phyloP scores from a whole-genome alignment of 2,113 vertebrate genomes.

The Carettochelys insculpta region DNA sequence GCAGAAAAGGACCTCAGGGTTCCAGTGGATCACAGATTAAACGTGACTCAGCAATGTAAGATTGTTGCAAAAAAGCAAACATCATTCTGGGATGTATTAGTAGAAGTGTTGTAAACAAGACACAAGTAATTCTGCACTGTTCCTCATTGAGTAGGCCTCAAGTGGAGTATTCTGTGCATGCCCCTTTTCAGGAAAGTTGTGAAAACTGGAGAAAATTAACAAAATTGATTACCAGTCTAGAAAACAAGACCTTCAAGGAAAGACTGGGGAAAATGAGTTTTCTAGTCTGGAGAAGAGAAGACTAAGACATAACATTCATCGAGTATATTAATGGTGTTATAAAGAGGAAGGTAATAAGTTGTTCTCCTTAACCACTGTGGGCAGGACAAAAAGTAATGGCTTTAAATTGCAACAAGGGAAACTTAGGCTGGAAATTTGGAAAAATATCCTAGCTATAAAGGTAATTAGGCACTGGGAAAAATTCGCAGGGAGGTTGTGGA shows the following conservation, averaged over 20 bases:
- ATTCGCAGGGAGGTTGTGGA: neutral
- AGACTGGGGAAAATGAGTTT: neutral
- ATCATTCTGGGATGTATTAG: neutral
- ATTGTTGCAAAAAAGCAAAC: neutral
- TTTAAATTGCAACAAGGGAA: neutral
- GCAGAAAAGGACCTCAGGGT: neutral
- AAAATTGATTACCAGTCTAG: neutral
- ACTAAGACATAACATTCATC: neutral
- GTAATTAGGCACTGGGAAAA: neutral
- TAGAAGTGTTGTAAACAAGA: neutral
- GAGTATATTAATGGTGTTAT: neutral
- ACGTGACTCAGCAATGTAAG: neutral
- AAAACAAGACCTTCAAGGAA: neutral
- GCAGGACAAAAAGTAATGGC: neutral
- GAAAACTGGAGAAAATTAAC: neutral
- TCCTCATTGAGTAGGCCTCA: neutral
- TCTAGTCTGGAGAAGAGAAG: neutral
- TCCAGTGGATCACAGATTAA: neutral
- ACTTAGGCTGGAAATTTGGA: no score
- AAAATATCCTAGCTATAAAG: neutral
- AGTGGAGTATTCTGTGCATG: neutral
- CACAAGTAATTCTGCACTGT: neutral
- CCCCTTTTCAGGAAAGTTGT: neutral
- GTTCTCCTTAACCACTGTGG: neutral
- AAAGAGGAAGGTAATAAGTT: neutral